These are phyloP conservation scores for Micrastur ruficollis DNA, from an alignment of 2,797 vertebrate species.

Conservation along the genomic window DNA sequence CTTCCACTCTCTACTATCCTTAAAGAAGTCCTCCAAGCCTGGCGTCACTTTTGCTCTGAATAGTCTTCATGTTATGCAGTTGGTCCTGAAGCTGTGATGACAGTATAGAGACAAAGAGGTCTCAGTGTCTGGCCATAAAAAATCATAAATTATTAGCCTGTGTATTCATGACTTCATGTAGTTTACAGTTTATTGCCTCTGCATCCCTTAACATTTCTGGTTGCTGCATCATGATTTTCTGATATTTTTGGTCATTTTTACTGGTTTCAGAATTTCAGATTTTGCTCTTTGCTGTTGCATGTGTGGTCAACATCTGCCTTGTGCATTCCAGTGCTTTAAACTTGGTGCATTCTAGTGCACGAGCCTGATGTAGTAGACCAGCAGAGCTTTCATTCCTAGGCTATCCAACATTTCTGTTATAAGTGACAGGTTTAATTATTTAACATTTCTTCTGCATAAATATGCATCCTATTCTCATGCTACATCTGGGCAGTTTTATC, in stretches of 20 bases:
- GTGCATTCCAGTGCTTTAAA: background rate
- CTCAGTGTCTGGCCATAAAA: background rate
- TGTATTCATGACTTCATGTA: background rate
- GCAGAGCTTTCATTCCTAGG: background rate
- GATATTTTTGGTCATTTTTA: background rate
- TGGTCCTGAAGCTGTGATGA: background rate
- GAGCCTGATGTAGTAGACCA: background rate
- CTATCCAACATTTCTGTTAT: background rate
- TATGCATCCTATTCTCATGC: background rate
- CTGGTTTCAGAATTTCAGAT: background rate
- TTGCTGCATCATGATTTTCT: background rate
- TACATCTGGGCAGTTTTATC: background rate
- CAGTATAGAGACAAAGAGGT: background rate
- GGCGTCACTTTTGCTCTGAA: background rate
- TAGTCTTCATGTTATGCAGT: background rate
- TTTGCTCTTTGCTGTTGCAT: background rate
- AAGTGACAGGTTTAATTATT: background rate
- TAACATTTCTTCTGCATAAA: background rate
- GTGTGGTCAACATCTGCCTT: background rate
- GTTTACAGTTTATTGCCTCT: background rate
- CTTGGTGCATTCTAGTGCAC: accelerated
- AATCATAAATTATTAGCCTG: background rate
- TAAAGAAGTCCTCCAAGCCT: background rate
- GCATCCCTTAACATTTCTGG: background rate
- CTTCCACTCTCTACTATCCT: background rate